Conservation (phyloP, 2,797 vertebrate species). For the Scolopax rusticola region DNA sequence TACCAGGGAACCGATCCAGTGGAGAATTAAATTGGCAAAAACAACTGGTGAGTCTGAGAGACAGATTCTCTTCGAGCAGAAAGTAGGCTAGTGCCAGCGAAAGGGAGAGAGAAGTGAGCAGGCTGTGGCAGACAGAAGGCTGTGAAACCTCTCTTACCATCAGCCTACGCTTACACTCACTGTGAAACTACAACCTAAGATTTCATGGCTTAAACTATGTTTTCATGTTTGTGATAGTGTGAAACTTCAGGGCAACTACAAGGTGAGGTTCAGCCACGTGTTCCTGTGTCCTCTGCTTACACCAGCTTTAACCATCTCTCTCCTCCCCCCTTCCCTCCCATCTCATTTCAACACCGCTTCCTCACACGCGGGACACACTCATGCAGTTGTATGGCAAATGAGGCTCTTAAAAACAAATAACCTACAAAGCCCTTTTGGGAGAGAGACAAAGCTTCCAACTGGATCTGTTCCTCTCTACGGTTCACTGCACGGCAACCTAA, state of each 20-base stretch:
- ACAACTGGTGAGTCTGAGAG: constrained; percentile 42
- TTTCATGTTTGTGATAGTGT: not conserved
- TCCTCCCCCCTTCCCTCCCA: not conserved
- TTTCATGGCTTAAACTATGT: not conserved
- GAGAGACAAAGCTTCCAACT: not conserved
- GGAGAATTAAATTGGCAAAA: constrained; percentile 49
- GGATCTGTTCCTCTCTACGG: not conserved
- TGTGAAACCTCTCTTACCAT: constrained; percentile 51
- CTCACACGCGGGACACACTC: rapidly evolving
- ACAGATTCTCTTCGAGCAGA: not conserved
- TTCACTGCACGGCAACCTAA: not conserved
- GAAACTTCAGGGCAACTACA: not conserved
- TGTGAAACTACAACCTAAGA: constrained; percentile 32
- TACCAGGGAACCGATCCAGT: not conserved
- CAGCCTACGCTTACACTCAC: constrained; percentile 4
- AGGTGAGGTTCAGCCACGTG: not conserved
- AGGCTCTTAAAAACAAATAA: not conserved
- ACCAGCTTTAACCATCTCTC: not conserved
- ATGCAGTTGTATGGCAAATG: rapidly evolving
- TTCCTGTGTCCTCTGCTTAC: not conserved
- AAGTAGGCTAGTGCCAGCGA: constrained; percentile 19
- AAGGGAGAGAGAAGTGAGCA: not conserved
- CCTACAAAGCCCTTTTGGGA: not conserved
- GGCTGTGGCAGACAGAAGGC: constrained; percentile 24
- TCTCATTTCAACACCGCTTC: not conserved